Conservation (phyloP, 2,113 vertebrate species). For the Dicentrarchus labrax region DNA sequence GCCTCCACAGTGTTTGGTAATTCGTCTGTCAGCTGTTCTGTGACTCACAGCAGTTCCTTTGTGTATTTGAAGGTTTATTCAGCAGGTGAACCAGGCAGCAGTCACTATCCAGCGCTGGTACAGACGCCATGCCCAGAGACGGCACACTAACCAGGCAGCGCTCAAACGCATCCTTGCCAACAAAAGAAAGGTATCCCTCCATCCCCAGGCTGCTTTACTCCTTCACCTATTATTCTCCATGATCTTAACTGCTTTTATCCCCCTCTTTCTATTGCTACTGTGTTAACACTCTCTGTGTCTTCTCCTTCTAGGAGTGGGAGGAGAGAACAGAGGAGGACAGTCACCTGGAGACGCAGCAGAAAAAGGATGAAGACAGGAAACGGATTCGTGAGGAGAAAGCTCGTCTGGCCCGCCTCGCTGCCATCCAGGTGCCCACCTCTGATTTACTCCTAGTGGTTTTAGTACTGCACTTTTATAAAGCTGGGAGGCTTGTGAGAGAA, state of each 20-base stretch:
- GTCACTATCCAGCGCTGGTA: conserved; percentile 97
- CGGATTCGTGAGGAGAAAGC: conserved; percentile 93
- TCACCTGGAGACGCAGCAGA: conserved; percentile 77
- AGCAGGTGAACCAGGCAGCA: conserved; percentile 91
- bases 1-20: too few species aligned
- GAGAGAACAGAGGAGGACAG: conserved; percentile 75
- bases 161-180: conserved; percentile 82
- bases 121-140: conserved; percentile 82
- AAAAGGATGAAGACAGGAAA: conserved; percentile 86
- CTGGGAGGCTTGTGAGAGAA: not conserved
- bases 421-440: conserved; percentile 85
- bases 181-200: conserved; percentile 86
- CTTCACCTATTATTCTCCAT: not conserved
- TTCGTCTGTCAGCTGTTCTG: too few species aligned
- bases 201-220: not conserved
- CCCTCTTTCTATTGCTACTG: not conserved
- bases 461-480: not conserved
- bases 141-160: conserved; percentile 58
- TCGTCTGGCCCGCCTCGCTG: conserved; percentile 86
- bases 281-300: not conserved
- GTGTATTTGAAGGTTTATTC: conserved; percentile 87
- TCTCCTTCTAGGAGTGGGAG: conserved; percentile 85
- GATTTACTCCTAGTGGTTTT: not conserved
- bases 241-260: not conserved
- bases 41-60: not conserved